Base-by-base conservation (phyloP, 2,888 invertebrate species). In the Lissonota sp. region DNA sequence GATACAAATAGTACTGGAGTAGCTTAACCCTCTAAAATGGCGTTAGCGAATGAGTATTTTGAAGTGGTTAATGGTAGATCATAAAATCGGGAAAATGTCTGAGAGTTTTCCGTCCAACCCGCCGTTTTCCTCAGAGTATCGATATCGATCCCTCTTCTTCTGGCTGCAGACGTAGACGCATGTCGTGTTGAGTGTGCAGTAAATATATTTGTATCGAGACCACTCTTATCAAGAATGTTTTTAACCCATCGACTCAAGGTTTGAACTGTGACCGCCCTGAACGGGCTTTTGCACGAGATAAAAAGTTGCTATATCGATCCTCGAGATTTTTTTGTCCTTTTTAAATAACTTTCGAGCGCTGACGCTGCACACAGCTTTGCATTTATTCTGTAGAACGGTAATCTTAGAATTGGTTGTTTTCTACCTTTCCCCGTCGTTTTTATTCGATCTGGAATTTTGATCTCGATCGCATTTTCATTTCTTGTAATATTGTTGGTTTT, bases 381-480 rank as follows among this genome's bases (percentile, higher is more conserved):
- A 44, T 83, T 69, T 16, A 62, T 49, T 7, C 39, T 12, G 58
- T 67, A 76, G 62, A 79, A 76, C 2, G 79, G 80, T 10, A 84
- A 40, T 42, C 63, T 44, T 40, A 82, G 57, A 16, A 49, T 10
- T 0, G 82, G 81, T 79, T 84, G 83, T 0, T n/a, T 57, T 40
- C 55, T 72, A n/a, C 63, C 67, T 6, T 49, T 46, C 0, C 53
- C 42, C 6, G 84, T 82, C 4, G 70, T 80, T 26, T 79, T 74
- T 66, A 80, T 80, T 14, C 53, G 55, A 40, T 74, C 72, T 16
- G 82, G 74, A 10, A 84, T 79, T 44, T 80, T 78, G 4, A 84
- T 81, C 42, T 80, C 49, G 3, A 82, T 57, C 12, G 49, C 69
- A 8, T 46, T 46, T 6, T 55, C 57, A 12, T 7, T 42, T 51